Evolutionary conservation across 1,140 invertebrate species (phyloP), one percentile per base, ranked within the genome.

Genomic region (Rhagoletis zephyria): DNA sequence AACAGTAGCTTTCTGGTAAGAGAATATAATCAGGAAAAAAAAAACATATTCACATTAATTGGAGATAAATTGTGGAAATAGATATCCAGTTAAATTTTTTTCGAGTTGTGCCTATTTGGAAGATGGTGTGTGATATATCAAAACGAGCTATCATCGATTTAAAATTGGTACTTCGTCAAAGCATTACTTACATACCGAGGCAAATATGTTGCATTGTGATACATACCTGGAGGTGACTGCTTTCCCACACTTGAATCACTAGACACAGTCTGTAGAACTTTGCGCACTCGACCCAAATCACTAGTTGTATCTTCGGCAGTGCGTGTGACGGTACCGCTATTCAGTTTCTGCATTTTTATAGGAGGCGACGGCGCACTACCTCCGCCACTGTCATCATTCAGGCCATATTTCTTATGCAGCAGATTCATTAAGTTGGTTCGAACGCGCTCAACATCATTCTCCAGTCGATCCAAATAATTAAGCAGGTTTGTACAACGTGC

Each of bases 391-490:
- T 93, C 92, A 77, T 93, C 92, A 65, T 92, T 93, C 61, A 93
- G 89, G 65, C 91, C 90, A 88, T 93, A 93, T 89, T 93, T 93
- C 88, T 93, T 93, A 65, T 93, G 91, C 5, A 93, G 87, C 81
- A 93, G 88, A 88, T 91, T 93, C 56, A 93, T 89, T 59, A 93
- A 89, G 86, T 93, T 93, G 42, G 90, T 89, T 48, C 90, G 90
- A 0, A 93, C 92, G 40, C 92, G 90, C 87, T 93, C 92, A 61
- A 93, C 90, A 86, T 93, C 92, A 45, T 90, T 92, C 85, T 93
- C 92, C 30, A 93, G 87, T 6, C 92, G 91, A 87, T 93, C 92
- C 65, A 90, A 92, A 87, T 93, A 92, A 89, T 93, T 93, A 6
- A 93, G 90, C 85, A 93, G 88, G 64, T 92, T 93, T 56, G 91